Conservation (phyloP, 2,797 vertebrate genomes). For the Sebastiscus albofasciatus region DNA sequence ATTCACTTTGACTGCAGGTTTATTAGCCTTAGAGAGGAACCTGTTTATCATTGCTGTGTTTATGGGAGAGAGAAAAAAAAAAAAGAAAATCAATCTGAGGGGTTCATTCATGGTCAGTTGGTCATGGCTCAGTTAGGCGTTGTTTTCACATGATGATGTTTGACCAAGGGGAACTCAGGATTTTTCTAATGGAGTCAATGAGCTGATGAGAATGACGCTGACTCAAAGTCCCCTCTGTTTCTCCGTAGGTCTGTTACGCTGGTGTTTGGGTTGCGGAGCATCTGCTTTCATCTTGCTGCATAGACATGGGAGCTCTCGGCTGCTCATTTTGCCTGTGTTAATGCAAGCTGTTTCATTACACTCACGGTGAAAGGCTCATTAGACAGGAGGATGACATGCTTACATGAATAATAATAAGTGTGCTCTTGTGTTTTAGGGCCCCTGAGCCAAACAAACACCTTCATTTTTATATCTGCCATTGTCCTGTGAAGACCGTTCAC, state of each 20-base stretch:
- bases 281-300: conserved; percentile 78
- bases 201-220: conserved; percentile 66
- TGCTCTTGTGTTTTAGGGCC: conserved; percentile 66
- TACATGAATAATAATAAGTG: conserved; percentile 80
- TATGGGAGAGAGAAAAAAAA: neutral
- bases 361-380: conserved; percentile 79
- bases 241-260: conserved; percentile 38
- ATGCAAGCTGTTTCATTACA: conserved; percentile 80
- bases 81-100: conserved; percentile 50
- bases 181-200: conserved; percentile 65
- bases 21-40: conserved; percentile 28
- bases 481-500: conserved; percentile 24
- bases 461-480: conserved; percentile 45
- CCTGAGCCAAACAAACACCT: conserved; percentile 52
- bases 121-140: conserved; percentile 35
- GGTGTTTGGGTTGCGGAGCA: conserved; percentile 72
- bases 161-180: conserved; percentile 51
- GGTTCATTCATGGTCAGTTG: conserved; percentile 62
- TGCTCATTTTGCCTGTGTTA: conserved; percentile 79
- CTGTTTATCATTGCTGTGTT: conserved; percentile 50
- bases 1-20: conserved; percentile 42
- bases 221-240: conserved; percentile 64
- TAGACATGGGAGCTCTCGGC: conserved; percentile 70
- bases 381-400: conserved; percentile 78
- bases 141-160: conserved; percentile 59